Conservation (phyloP, 1,140 invertebrate species). For the Hetaerina americana region DNA sequence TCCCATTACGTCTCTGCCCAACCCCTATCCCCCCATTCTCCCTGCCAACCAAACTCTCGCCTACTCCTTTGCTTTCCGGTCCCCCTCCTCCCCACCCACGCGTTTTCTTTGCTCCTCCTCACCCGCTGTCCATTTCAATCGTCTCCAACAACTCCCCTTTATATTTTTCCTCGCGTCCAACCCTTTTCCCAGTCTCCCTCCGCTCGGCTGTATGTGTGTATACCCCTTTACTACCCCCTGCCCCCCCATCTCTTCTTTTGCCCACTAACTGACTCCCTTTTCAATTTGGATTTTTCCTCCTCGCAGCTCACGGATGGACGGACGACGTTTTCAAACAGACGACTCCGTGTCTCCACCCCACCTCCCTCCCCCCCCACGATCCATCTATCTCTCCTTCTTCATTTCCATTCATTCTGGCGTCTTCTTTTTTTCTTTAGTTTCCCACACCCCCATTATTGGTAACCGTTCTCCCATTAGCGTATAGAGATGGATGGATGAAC, state of each 20-base stretch:
- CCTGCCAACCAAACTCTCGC: neutral
- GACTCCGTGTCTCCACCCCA: neutral
- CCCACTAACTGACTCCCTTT: neutral
- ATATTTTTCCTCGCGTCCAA: neutral
- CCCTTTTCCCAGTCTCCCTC: too few species aligned
- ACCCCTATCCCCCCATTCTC: neutral
- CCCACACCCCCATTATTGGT: neutral
- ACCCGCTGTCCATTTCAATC: neutral
- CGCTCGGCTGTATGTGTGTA: neutral
- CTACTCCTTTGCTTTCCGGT: too few species aligned
- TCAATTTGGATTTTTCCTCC: neutral
- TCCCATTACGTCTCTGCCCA: neutral
- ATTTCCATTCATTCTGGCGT: too few species aligned
- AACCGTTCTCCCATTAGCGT: neutral
- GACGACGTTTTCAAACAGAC: neutral
- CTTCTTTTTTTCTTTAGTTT: neutral
- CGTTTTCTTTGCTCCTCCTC: neutral
- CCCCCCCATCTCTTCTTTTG: too few species aligned
- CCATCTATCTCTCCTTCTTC: too few species aligned
- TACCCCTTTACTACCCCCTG: too few species aligned
- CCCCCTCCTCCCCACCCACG: too few species aligned
- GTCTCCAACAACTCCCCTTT: neutral
- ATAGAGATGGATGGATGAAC: neutral
- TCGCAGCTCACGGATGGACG: too few species aligned
- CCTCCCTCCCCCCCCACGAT: too few species aligned